Conservation (phyloP, 2,113 vertebrate genomes). For the Nothocercus julius region DNA sequence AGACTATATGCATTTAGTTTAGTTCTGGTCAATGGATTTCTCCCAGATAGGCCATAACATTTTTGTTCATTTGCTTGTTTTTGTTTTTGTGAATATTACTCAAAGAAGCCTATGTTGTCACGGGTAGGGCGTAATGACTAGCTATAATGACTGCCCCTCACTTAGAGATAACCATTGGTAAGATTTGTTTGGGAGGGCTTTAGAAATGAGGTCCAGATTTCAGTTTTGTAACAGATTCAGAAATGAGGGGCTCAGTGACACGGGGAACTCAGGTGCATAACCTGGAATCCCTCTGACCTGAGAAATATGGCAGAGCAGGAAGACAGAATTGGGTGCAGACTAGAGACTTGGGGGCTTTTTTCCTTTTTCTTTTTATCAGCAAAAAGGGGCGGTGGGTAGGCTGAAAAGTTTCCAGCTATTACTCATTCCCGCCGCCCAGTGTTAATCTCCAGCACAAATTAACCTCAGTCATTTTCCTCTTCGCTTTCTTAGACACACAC, state of each 20-base stretch:
- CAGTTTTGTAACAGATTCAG: not conserved
- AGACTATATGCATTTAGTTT: not conserved
- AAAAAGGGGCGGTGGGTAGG: not conserved
- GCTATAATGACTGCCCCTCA: not conserved
- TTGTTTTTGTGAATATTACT: not conserved
- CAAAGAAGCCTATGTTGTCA: not conserved
- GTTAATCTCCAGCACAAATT: constrained; percentile 29
- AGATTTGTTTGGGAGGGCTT: not conserved
- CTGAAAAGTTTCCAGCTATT: not conserved
- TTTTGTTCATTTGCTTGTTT: not conserved
- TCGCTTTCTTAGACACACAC: not conserved
- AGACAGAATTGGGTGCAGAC: not conserved
- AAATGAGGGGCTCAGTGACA: not conserved
- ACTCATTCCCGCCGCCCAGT: not conserved
- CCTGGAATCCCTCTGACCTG: not conserved
- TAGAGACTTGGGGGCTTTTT: not conserved
- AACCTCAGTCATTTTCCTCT: not conserved
- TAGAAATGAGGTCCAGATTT: not conserved
- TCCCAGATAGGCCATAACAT: not conserved
- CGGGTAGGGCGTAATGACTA: not conserved
- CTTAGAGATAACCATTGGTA: not conserved
- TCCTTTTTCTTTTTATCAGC: not conserved
- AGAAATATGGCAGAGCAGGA: not conserved
- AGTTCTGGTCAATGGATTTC: not conserved
- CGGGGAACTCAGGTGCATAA: not conserved